These are phyloP conservation scores for Lepas anatifera DNA, from an alignment of 2,888 invertebrate genomes.

Conservation along the genomic window DNA sequence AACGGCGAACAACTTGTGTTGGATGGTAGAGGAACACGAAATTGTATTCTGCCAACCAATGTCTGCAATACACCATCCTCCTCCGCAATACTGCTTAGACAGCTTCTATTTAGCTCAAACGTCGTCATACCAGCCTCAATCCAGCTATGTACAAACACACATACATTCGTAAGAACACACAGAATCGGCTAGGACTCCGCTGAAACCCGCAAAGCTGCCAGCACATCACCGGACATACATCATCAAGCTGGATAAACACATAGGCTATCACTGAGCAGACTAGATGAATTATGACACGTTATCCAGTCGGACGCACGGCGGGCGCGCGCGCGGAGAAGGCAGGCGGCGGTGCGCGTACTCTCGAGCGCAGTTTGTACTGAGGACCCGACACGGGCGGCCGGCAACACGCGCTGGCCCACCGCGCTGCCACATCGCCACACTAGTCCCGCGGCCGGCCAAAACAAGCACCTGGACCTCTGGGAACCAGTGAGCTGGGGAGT, in stretches of 20 bases:
- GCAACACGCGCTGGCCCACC: too few relatives aligned
- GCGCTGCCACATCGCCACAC: too few relatives aligned
- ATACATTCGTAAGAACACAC: background rate
- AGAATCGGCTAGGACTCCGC: background rate
- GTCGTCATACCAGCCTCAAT: too few relatives aligned
- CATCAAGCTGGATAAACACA: background rate
- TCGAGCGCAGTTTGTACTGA: background rate
- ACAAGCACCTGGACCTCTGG: too few relatives aligned
- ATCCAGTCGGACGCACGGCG: background rate
- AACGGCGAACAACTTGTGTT: background rate
- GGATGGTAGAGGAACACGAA: too few relatives aligned
- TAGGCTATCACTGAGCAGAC: background rate
- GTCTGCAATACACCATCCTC: too few relatives aligned
- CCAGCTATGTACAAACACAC: background rate
- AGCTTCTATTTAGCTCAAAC: background rate
- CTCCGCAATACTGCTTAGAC: too few relatives aligned
- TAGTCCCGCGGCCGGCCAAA: too few relatives aligned
- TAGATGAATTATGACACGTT: background rate
- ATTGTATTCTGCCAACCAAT: too few relatives aligned
- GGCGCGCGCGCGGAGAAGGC: too few relatives aligned
- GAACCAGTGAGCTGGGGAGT: too few relatives aligned
- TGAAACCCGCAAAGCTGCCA: background rate
- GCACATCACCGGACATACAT: background rate
- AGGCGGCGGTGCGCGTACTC: too few relatives aligned
- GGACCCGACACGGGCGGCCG: background rate